Conservation (phyloP, 2,888 invertebrate species). For the Ceriagrion tenellum region DNA sequence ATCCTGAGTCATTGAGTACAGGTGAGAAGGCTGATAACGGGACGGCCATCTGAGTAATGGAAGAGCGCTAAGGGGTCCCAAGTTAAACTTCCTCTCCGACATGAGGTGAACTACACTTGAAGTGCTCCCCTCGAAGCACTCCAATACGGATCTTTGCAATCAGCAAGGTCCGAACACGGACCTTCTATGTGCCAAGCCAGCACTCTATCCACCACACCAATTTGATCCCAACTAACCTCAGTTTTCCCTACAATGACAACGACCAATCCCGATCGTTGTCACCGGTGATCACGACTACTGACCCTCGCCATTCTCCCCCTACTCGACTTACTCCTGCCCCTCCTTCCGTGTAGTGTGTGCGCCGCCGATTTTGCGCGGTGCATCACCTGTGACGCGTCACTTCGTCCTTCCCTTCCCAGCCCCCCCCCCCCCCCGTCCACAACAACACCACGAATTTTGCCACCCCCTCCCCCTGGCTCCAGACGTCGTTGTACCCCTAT, state of each 20-base stretch:
- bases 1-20: no score
- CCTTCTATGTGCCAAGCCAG: no score
- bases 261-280: neutral
- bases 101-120: no score
- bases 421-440: neutral
- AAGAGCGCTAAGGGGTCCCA: no score
- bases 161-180: no score
- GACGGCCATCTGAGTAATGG: no score
- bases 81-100: no score
- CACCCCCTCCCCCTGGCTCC: neutral
- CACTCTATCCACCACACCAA: no score
- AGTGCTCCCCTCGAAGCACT: no score
- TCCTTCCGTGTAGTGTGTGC: neutral
- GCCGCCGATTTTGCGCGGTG: neutral
- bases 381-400: slow-evolving; percentile 29
- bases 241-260: neutral
- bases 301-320: neutral
- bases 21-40: no score
- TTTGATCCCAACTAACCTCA: no score
- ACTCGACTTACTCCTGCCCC: neutral
- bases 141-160: no score
- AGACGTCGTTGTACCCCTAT: neutral
- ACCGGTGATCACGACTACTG: neutral
- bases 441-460: neutral
- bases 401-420: neutral